These are phyloP conservation scores for Meloidogyne floridensis DNA, from an alignment of 1,140 invertebrate species.

Conservation along the genomic window DNA sequence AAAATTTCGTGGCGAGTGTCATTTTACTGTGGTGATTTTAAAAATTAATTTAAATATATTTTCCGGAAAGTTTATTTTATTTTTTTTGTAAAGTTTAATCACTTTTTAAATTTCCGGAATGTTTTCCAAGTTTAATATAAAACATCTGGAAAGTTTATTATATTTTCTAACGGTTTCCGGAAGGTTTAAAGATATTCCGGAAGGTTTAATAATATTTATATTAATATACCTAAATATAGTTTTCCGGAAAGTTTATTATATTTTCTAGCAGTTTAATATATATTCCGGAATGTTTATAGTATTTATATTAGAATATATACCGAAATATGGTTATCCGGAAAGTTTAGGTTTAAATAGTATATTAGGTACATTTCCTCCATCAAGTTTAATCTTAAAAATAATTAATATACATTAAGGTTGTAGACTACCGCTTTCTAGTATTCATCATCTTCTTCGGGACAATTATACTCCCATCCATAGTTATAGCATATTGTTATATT, in stretches of 20 bases:
- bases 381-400: background rate
- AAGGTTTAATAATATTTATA: background rate
- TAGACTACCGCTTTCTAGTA: conserved; percentile 55
- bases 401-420: conserved; percentile 31
- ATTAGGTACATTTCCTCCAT: background rate
- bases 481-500: conserved; percentile 48
- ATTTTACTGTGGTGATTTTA: conserved; percentile 47
- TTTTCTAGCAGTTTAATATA: background rate
- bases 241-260: background rate
- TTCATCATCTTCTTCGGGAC: conserved; percentile 53
- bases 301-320: too few species aligned
- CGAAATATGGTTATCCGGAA: too few species aligned
- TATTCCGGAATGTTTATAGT: background rate
- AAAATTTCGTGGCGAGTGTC: conserved; percentile 47
- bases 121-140: background rate
- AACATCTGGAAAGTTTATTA: background rate
- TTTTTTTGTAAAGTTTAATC: too few species aligned
- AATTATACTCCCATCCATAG: conserved; percentile 48
- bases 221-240: background rate
- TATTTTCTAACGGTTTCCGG: background rate
- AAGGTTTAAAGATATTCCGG: background rate
- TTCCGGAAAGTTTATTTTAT: conserved; percentile 1
- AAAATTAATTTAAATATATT: background rate
- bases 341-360: too few species aligned
- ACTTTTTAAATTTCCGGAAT: too few species aligned